Conservation (phyloP, 2,797 vertebrate genomes). For the Urosaurus nigricauda region DNA sequence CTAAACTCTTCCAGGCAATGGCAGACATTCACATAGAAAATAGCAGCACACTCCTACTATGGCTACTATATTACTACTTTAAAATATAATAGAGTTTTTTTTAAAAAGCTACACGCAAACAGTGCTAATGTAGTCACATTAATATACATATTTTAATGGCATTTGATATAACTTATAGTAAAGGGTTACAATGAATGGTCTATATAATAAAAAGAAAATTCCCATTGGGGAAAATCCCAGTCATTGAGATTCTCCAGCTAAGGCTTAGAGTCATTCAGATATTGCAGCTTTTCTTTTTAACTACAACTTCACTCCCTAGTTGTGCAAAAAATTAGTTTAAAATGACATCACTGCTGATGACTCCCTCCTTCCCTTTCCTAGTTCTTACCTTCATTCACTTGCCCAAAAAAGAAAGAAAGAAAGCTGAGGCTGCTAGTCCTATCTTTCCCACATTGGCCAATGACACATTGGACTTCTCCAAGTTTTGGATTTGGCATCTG, state of each 20-base stretch:
- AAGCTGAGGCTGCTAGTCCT: conserved; percentile 66
- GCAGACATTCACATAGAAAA: conserved; percentile 58
- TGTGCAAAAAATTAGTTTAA: conserved; percentile 77
- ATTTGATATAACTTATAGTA: conserved; percentile 58
- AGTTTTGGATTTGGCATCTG: conserved; percentile 48
- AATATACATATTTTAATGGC: conserved; percentile 32
- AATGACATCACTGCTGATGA: conserved; percentile 77
- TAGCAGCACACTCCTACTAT: conserved; percentile 58
- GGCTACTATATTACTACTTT: conserved; percentile 73
- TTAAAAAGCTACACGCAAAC: conserved; percentile 40
- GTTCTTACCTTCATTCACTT: conserved; percentile 64
- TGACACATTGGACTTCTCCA: not conserved
- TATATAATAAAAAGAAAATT: conserved; percentile 72
- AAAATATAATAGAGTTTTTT: conserved; percentile 73
- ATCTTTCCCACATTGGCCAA: conserved; percentile 65
- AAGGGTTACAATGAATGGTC: conserved; percentile 51
- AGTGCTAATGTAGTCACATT: conserved; percentile 52
- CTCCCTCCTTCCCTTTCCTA: conserved; percentile 63
- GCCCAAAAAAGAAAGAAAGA: conserved; percentile 47
- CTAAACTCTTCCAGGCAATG: conserved; percentile 68
- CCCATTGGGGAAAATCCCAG: conserved; percentile 70
- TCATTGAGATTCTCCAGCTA: conserved; percentile 72
- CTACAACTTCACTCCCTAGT: conserved; percentile 79
- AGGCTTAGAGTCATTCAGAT: conserved; percentile 71
- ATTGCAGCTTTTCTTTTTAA: conserved; percentile 77